Evolutionary conservation across 2,113 vertebrate genomes (phyloP).

Genomic region (Sceloporus undulatus): DNA sequence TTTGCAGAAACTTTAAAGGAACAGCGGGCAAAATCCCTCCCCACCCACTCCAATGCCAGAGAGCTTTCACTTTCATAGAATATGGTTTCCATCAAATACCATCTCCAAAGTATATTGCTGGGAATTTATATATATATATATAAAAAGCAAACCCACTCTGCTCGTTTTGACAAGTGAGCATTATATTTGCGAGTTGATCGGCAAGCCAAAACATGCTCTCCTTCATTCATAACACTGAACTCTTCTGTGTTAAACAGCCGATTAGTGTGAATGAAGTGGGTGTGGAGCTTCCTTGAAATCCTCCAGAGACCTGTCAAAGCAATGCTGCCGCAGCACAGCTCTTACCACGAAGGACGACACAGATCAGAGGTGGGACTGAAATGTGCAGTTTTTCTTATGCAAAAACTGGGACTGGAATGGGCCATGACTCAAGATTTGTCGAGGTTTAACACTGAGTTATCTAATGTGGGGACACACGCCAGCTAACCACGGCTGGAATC

Average conservation of each 20-base stretch:
- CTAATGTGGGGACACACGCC: no score
- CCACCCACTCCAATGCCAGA: neutral
- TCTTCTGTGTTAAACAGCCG: constrained; percentile 64
- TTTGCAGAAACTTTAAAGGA: constrained; percentile 3
- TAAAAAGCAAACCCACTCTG: constrained; percentile 12
- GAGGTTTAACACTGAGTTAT: no score
- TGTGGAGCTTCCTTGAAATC: constrained; percentile 72
- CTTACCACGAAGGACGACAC: constrained; percentile 52
- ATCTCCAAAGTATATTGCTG: constrained; percentile 59
- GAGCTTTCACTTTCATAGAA: constrained; percentile 3
- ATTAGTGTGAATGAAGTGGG: constrained; percentile 72
- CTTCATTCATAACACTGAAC: constrained; percentile 72
- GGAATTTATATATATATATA: neutral
- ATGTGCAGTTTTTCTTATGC: constrained; percentile 37
- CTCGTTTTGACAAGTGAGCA: constrained; percentile 57
- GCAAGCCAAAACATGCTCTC: constrained; percentile 71
- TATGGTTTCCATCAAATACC: constrained; percentile 40
- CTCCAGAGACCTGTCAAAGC: constrained; percentile 74
- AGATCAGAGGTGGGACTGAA: constrained; percentile 64
- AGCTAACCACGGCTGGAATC: no score
- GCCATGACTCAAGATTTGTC: neutral
- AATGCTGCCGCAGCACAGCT: constrained; percentile 62
- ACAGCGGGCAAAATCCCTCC: neutral
- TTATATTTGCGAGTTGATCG: constrained; percentile 63
- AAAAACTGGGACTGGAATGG: constrained; percentile 22